Percentiles rank a stretch among this genome's conserved stretches.
phyloP scores from a whole-genome alignment of 2,113 vertebrate genomes.

The Uria aalge region DNA sequence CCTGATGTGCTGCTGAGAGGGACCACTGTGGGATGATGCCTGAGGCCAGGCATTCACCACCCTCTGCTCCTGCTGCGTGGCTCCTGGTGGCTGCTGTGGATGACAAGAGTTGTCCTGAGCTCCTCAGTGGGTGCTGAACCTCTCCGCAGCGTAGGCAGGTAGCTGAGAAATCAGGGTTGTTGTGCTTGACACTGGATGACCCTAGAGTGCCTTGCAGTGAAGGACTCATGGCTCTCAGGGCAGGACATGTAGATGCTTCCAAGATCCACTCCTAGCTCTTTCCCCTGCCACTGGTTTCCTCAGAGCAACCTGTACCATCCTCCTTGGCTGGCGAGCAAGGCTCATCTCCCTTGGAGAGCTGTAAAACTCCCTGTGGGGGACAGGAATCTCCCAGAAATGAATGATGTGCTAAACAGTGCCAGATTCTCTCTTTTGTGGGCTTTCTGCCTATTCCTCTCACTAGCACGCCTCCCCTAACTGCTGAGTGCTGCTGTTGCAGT shows the following conservation, averaged over 20 bases:
- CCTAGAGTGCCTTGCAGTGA: neutral
- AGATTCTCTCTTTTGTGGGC: neutral
- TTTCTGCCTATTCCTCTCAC: neutral
- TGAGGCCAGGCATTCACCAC: neutral
- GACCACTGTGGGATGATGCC: neutral
- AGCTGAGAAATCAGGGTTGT: neutral
- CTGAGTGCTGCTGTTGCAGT: neutral
- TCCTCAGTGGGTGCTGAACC: neutral
- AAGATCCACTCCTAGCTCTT: neutral
- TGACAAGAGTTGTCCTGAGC: neutral
- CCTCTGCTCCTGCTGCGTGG: neutral
- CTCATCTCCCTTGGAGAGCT: neutral
- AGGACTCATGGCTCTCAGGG: neutral
- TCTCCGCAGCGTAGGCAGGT: neutral
- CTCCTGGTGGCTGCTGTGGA: neutral
- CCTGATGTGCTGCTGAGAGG: neutral
- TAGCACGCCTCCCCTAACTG: neutral
- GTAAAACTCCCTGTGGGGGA: neutral
- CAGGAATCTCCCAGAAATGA: neutral
- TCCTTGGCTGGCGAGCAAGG: neutral
- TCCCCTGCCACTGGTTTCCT: neutral
- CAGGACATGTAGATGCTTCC: neutral
- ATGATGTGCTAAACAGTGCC: no score
- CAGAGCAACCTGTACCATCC: neutral
- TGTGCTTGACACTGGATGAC: neutral